Evolutionary conservation across 2,797 vertebrate species (phyloP).

Genomic region (Hydrophis major): DNA sequence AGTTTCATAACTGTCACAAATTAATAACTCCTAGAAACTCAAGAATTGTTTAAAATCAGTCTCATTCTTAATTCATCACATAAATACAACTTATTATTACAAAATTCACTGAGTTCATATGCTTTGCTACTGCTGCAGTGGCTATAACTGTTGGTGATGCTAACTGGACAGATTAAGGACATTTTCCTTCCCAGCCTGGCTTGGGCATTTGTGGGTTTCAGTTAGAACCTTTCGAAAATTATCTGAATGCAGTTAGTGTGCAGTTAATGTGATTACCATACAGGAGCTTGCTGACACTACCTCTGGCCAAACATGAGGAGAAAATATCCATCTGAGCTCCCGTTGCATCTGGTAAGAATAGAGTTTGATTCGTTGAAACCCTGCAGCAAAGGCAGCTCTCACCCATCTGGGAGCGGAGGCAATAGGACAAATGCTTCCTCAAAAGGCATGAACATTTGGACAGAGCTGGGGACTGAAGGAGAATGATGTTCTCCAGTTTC

Average conservation of each 20-base stretch:
- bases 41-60: slow-evolving; percentile 46
- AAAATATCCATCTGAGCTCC: slow-evolving; percentile 72
- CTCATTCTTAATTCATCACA: slow-evolving; percentile 42
- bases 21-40: slow-evolving; percentile 5
- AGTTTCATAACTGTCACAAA: slow-evolving; percentile 10
- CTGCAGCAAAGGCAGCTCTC: slow-evolving; percentile 79
- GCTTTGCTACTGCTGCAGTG: slow-evolving; percentile 25
- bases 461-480: slow-evolving; percentile 89
- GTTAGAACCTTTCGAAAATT: slow-evolving; percentile 56
- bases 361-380: slow-evolving; percentile 76
- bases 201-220: slow-evolving; percentile 23
- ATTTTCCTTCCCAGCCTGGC: slow-evolving; percentile 52
- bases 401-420: slow-evolving; percentile 87
- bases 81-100: slow-evolving; percentile 49
- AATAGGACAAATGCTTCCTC: slow-evolving; percentile 87
- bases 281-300: slow-evolving; percentile 72
- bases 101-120: slow-evolving; percentile 37
- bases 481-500: slow-evolving; percentile 99
- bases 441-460: slow-evolving; percentile 96
- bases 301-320: slow-evolving; percentile 68
- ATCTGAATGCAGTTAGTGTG: slow-evolving; percentile 64
- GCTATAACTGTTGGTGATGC: slow-evolving; percentile 5
- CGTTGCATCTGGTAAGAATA: slow-evolving; percentile 80
- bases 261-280: slow-evolving; percentile 69
- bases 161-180: slow-evolving; percentile 58